Base-by-base conservation (phyloP, 2,113 vertebrate species). In the Bufo gargarizans region DNA sequence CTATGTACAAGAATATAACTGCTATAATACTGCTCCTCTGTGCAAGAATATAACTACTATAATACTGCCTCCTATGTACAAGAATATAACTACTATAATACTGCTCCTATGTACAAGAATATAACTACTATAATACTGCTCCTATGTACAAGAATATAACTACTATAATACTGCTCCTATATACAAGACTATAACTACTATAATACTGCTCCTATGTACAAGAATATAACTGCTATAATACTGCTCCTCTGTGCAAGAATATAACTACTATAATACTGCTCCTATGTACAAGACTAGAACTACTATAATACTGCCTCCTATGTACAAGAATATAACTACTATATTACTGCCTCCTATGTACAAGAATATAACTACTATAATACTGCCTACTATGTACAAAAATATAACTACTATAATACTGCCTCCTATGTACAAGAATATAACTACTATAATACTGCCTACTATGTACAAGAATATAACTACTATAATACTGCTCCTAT, bases 241-340 rank as follows among this genome's bases (percentile, higher is more conserved):
- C 33, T 74, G 71, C 71, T 3, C 71, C 71, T 74, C 47, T 74
- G 12, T 74, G 47, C 71, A 74, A 47, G 71, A 47, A 74, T 74
- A 74, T 74, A 74, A 74, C 71, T 74, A 74, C 71, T 74, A 74
- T 74, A 74, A 74, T 74, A 74, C 43, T 74, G 71, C 33, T 43
- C 67, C 67, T 71, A 71, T 71, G 10, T 71, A 71, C 22, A 71
- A 13, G 67, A 71, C 43, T 71, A 71, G 43, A 33, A 71, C 67
- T 71, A 71, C 67, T 71, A 43, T 71, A 71, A 71, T 43, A 71
- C 67, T 71, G n/a, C 65, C 4, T 12, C 67, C 67, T 71, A 71
- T 71, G 10, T 71, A 71, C 67, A 71, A 43, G 67, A 71, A 71
- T 71, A 71, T 71, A 71, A 71, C 67, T 71, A 71, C 67, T 43